Conservation (phyloP, 2,797 vertebrate species). For the Micropoecilia bifurca region DNA sequence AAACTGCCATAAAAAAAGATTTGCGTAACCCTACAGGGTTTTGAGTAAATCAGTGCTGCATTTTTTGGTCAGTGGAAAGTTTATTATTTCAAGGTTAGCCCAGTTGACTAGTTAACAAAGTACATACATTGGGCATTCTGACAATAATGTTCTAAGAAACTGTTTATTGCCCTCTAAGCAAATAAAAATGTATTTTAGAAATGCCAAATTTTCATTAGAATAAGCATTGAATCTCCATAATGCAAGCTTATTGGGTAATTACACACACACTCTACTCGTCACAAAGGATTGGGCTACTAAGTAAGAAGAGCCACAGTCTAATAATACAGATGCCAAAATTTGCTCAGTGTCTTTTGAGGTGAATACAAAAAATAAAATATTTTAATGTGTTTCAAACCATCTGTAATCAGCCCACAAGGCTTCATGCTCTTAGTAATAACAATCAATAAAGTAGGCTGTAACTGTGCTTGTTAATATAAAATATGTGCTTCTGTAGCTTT, state of each 20-base stretch:
- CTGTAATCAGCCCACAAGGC: background rate
- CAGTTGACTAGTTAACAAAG: background rate
- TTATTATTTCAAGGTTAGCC: background rate
- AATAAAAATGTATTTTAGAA: background rate
- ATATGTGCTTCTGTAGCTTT: background rate
- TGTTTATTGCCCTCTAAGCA: background rate
- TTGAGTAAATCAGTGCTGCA: background rate
- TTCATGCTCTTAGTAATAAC: background rate
- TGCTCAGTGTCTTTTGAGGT: background rate
- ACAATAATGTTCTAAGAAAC: background rate
- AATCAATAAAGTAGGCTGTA: background rate
- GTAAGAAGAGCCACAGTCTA: background rate
- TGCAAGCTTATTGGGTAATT: background rate
- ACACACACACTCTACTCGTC: background rate
- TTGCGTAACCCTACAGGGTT: background rate
- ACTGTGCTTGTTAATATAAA: background rate
- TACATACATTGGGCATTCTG: background rate
- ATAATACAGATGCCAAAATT: background rate
- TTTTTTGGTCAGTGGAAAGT: background rate
- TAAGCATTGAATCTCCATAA: background rate
- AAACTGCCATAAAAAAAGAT: background rate
- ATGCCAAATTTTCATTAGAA: background rate
- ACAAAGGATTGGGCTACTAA: background rate
- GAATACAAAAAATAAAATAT: background rate
- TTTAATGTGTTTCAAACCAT: background rate